A percentile compares a stretch with the other conserved stretches of the same genome.
Evolutionary conservation across 2,113 vertebrate genomes (phyloP).

Genomic region (Cyprinus carpio): DNA sequence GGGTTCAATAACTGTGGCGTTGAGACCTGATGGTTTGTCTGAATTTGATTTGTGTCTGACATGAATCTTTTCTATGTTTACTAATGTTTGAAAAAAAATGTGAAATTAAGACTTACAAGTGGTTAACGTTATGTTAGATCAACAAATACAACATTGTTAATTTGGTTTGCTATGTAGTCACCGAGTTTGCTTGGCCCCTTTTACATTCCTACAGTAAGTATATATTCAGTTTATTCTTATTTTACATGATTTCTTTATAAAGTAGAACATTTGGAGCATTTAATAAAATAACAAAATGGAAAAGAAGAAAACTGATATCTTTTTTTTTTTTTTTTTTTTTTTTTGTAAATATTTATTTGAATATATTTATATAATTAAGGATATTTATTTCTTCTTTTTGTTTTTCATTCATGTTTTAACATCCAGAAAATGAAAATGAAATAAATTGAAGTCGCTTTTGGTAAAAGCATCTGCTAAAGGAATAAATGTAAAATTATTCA

Average conservation of each 20-base stretch:
- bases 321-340: no score
- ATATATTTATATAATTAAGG: no score
- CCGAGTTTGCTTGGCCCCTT: background rate
- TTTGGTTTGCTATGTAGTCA: background rate
- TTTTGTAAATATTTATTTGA: no score
- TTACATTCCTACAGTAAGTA: background rate
- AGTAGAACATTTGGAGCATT: no score
- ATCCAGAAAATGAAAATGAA: no score
- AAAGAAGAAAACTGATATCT: no score
- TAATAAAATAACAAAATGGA: no score
- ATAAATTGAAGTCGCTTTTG: no score
- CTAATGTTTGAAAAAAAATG: background rate
- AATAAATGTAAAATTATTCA: background rate
- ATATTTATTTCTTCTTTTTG: no score
- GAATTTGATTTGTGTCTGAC: background rate
- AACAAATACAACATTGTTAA: background rate
- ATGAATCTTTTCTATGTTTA: slow-evolving; percentile 6
- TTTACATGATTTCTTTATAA: background rate
- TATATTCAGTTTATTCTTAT: background rate
- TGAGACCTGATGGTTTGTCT: slow-evolving; percentile 13
- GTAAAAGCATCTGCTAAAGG: no score
- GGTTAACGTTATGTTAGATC: background rate
- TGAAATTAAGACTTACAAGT: background rate
- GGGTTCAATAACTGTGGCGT: background rate
- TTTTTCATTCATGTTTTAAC: no score